These are phyloP conservation scores for Lypha dubia DNA, from an alignment of 2,888 invertebrate genomes.

Conservation along the genomic window DNA sequence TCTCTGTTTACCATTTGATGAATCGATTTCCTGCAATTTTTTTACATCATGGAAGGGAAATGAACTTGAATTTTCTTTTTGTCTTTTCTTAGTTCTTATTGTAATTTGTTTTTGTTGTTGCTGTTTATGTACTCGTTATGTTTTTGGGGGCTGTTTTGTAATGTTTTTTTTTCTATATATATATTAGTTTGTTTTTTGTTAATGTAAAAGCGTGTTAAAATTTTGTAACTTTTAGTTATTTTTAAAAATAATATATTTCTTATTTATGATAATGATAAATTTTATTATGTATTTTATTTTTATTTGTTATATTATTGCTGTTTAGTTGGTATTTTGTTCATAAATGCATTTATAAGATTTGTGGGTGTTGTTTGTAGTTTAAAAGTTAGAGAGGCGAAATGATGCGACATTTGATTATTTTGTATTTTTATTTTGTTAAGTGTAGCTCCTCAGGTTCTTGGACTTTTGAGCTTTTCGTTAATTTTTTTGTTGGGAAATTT, in stretches of 20 bases:
- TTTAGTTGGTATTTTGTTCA: slow-evolving; percentile 30
- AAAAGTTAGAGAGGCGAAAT: slow-evolving; percentile 49
- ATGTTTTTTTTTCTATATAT: neutral
- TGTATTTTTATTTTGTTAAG: no score
- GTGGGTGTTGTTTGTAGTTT: slow-evolving; percentile 45
- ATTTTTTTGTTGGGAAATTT: slow-evolving; percentile 23
- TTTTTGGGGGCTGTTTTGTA: neutral
- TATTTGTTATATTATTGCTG: slow-evolving; percentile 33
- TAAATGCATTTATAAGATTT: slow-evolving; percentile 67
- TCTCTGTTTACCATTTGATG: no score
- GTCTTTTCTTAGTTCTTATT: neutral
- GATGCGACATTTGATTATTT: slow-evolving; percentile 35
- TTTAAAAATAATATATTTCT: slow-evolving; percentile 12
- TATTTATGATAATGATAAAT: slow-evolving; percentile 10
- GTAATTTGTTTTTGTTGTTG: slow-evolving; percentile 18
- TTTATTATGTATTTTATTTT: slow-evolving; percentile 7
- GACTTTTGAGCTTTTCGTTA: slow-evolving; percentile 65
- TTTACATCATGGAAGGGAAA: no score
- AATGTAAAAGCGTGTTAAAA: slow-evolving; percentile 56
- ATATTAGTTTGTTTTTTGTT: neutral
- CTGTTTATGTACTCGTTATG: no score
- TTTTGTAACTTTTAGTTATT: slow-evolving; percentile 21
- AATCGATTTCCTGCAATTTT: neutral
- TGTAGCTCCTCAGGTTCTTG: slow-evolving; percentile 58
- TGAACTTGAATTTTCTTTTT: neutral